Conservation (phyloP, 2,888 invertebrate species). For the Pycnomerus fuliginosus region DNA sequence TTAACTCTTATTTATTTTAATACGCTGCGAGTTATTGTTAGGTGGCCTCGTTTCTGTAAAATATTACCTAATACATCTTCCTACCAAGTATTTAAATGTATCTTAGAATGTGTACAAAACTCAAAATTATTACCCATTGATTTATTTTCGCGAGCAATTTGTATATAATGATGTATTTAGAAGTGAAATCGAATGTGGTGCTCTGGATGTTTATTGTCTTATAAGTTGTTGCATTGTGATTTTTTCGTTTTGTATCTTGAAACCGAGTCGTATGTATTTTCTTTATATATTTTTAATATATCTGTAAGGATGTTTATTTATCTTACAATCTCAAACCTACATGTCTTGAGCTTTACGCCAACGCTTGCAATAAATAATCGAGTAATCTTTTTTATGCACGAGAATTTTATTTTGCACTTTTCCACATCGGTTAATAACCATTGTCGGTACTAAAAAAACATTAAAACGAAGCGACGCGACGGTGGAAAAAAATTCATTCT, state of each 20-base stretch:
- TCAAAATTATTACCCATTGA: constrained; percentile 33
- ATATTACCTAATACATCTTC: constrained; percentile 48
- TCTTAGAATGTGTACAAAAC: constrained; percentile 38
- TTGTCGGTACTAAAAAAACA: no score
- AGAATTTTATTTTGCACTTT: no score
- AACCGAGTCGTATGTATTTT: constrained; percentile 43
- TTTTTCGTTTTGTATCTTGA: constrained; percentile 41
- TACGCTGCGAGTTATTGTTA: constrained; percentile 23
- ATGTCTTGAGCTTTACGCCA: constrained; percentile 51
- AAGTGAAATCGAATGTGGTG: constrained; percentile 50
- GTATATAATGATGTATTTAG: constrained; percentile 35
- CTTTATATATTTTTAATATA: constrained; percentile 41
- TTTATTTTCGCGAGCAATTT: constrained; percentile 32
- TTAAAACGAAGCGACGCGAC: no score
- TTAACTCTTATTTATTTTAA: constrained; percentile 29
- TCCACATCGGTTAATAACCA: no score
- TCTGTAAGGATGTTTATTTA: constrained; percentile 38
- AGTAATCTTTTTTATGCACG: no score
- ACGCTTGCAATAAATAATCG: constrained; percentile 50
- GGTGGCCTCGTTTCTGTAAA: constrained; percentile 19
- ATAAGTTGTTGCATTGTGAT: constrained; percentile 52
- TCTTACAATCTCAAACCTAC: constrained; percentile 36
- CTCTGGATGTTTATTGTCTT: constrained; percentile 46
- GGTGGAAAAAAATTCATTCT: no score
- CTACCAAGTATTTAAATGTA: constrained; percentile 53